These are phyloP conservation scores for Riparia riparia DNA, from an alignment of 2,113 vertebrate genomes.

Conservation along the genomic window DNA sequence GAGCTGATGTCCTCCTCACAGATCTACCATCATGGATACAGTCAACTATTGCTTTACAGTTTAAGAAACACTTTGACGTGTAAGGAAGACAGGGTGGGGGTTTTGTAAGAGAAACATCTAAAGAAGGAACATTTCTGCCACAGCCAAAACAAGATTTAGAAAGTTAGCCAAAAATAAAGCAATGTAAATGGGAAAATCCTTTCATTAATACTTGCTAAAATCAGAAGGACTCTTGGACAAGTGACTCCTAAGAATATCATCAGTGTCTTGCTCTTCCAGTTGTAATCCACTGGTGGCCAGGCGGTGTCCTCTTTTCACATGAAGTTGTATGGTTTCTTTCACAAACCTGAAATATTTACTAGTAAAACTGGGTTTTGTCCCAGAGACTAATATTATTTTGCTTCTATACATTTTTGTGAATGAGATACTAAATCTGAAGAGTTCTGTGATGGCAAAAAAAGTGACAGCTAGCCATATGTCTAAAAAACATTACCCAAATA, in stretches of 20 bases:
- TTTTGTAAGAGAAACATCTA: neutral
- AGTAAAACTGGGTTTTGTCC: neutral
- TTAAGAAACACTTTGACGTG: neutral
- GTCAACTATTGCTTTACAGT: neutral
- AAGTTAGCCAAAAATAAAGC: neutral
- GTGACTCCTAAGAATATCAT: neutral
- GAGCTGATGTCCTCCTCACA: neutral
- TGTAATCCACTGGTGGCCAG: neutral
- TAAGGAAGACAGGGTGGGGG: neutral
- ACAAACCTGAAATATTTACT: neutral
- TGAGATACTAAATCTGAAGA: neutral
- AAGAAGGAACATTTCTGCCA: neutral
- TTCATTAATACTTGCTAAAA: neutral
- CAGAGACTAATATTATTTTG: neutral
- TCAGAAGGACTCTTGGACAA: neutral
- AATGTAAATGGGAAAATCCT: neutral
- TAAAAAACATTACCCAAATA: neutral
- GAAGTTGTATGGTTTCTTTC: neutral
- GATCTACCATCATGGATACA: neutral
- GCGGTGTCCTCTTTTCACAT: neutral
- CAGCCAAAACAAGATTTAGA: neutral
- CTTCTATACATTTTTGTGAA: neutral
- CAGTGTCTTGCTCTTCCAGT: neutral
- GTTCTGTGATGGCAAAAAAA: neutral
- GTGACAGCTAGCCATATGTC: neutral